Base-by-base conservation (phyloP, 2,113 vertebrate species). In the Maccullochella peelii region DNA sequence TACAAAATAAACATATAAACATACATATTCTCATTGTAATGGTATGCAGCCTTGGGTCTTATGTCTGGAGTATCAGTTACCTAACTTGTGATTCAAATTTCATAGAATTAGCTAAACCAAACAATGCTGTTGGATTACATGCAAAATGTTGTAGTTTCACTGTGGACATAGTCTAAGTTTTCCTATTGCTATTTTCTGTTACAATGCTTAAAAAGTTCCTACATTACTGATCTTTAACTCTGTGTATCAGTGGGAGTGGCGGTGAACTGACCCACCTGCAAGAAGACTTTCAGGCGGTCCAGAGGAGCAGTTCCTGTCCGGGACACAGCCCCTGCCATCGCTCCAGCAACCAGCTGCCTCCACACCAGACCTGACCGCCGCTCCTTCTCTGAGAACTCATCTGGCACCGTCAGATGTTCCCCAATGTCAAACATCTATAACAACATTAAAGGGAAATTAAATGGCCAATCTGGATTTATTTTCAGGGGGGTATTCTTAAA, bases 301-400 rank as follows among this genome's bases (percentile, higher is more conserved):
- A 98, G 91, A 0, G 98, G 98, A n/a, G 98, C 98, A 0, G 97
- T 99, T 83, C 97, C 97, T 7, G 98, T 99, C 50, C 98, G 93
- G 10, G 97, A 99, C 23, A 98, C 96, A 0, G 97, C 98, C 0
- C 98, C 98, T 1, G 98, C 97, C 84, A 97, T 91, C 0, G 95
- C 98, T 54, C 98, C 98, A 0, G 98, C 96, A 90, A 97, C 77
- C 16, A 99, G 96, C 94, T 99, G 98, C 82, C 92, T 96, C 97
- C 97, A 98, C 95, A 97, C 97, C 80, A 97, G 94, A 0, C 97
- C 97, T 0, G 96, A 94, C 63, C 95, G 95, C 0, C 95, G 96
- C 89, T 98, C 97, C 54, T 95, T 95, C 87, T 97, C 97, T 0
- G 97, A 97, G 93, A 99, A 98, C 71, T 99, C 97, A 86, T 98